Base-by-base conservation (phyloP, 2,888 invertebrate species). In the Netelia virgata region DNA sequence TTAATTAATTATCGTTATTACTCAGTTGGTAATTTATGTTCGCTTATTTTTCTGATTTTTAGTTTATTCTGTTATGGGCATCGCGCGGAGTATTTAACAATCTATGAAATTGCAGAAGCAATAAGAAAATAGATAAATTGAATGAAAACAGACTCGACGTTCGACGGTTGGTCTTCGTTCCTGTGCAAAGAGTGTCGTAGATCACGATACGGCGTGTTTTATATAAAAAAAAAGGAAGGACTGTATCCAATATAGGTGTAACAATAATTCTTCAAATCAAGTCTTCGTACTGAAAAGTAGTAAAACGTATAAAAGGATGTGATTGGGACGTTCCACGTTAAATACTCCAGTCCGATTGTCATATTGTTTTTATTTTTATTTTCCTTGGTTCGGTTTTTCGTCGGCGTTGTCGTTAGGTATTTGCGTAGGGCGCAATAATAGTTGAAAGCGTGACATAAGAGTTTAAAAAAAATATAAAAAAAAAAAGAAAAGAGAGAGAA, bases 331-430 rank as follows among this genome's bases (percentile, higher is more conserved):
- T 68, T 53, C 10, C n/a, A 59, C 86, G 88, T 89, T 90, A 89
- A 90, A 90, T 91, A 91, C 90, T 90, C 90, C 88, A 85, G 88
- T 89, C 72, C 47, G 74, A 86, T 76, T 69, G 90, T 91, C 91
- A 89, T 86, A 86, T 91, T 74, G n/a, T 78, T 78, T 8, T 92
- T 87, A 90, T 10, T 64, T 64, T 61, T 59, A 90, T 77, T 79
- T n/a, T 66, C 59, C 55, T 59, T 78, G 75, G 89, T 92, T 91
- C 89, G 86, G 88, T 90, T 28, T 92, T 93, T 91, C 89, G 91
- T 92, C 91, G 91, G 91, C 92, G 90, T 92, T 92, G 92, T 92
- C 91, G 92, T 92, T 92, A 93, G 92, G 92, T 83, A 84, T 92
- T 92, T 86, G 92, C 91, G 89, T 93, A 93, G 92, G 91, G 91